Evolutionary conservation across 2,888 invertebrate species (phyloP).

Genomic region (Coenonympha arcania): DNA sequence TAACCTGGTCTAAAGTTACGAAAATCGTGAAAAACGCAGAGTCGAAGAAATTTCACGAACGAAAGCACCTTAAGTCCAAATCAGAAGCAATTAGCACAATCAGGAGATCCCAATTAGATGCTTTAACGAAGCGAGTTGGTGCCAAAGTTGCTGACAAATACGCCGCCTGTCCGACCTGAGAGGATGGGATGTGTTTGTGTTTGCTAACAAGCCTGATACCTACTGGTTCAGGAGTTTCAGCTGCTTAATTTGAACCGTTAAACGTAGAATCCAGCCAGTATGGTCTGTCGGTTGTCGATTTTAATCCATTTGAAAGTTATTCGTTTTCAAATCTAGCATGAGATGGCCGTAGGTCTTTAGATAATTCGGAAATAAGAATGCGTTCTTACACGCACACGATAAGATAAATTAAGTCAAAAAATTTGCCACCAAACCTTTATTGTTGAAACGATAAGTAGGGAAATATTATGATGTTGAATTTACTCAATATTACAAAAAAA

Average conservation of each 20-base stretch:
- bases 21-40: not conserved
- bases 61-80: slow-evolving; percentile 63
- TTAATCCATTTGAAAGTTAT: not conserved
- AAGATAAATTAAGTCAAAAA: no score
- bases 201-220: slow-evolving; percentile 30
- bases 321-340: not conserved
- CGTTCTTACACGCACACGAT: no score
- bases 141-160: slow-evolving; percentile 59
- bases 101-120: slow-evolving; percentile 66
- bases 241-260: slow-evolving; percentile 1
- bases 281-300: not conserved
- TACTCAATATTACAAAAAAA: no score
- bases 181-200: slow-evolving; percentile 48
- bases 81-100: slow-evolving; percentile 65
- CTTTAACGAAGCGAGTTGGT: slow-evolving; percentile 66
- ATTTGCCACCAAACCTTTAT: no score
- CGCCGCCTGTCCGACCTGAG: slow-evolving; percentile 56
- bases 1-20: no score
- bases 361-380: no score
- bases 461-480: no score
- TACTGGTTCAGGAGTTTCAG: slow-evolving; percentile 11
- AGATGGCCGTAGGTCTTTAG: not conserved
- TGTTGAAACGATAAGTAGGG: no score
- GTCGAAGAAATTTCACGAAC: slow-evolving; percentile 3
- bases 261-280: not conserved